Base-by-base conservation (phyloP, 23 tunicate species). In the Diplosoma virens region DNA sequence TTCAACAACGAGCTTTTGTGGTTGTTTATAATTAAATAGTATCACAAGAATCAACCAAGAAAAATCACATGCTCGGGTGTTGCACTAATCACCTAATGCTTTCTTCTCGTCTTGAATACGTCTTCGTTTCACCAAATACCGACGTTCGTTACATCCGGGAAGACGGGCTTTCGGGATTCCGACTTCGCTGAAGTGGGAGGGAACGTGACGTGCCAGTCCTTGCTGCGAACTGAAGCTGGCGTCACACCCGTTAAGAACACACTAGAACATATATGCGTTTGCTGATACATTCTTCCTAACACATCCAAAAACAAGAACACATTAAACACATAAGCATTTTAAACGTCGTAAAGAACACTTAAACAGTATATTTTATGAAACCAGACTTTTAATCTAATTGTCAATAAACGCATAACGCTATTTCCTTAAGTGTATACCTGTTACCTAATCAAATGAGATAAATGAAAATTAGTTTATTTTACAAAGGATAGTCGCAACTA, bases 191-290 rank as follows among this genome's bases (percentile, higher is more conserved):
- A 82, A 87, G 64, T 87, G 95, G 32, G 87, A 77, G 28, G 65
- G 79, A 36, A 87, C 95, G 71, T 87, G 95, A 67, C 95, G 95
- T 27, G 64, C 75, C 4, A 63, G 60, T 11, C 95, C 82, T 0
- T 59, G 36, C 55, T 75, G 68, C 3, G 95, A 81, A 16, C 56
- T 47, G 71, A 81, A 87, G 26, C 83, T 82, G 9, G 95, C 95
- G 75, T 81, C 95, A 60, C 95, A 87, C 14, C 95, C 95, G 14
- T 61, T 87, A 21, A 87, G 58, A 27, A 81, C 34, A 34, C 95
- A 87, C 95, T 87, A 79, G 18, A 47, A 56, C 6, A 61, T 9
- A 9, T 7, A 14, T 14, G 50, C 50, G 50, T 41, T 14, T 9
- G 50, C 14, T 41, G 50, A 41, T 7, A 14, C 50, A 9, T 41